Evolutionary conservation across 2,113 vertebrate genomes (phyloP), one percentile per base, ranked within the genome.

Genomic region (Pelobates fuscus): DNA sequence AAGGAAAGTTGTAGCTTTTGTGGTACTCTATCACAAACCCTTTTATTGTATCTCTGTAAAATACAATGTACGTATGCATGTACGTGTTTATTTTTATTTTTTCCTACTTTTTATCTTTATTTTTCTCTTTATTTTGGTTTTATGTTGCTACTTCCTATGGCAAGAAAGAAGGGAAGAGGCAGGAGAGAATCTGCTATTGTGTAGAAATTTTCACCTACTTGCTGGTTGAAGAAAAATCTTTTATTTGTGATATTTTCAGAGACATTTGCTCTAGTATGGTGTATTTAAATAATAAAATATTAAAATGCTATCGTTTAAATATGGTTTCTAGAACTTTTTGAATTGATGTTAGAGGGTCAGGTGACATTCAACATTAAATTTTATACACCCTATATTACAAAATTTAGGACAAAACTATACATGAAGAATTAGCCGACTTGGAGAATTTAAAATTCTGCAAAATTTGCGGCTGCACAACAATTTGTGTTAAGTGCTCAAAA

Each of bases 201-300:
- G 93, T 95, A 97, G 94, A 97, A 91, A 93, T 90, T 90, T 89
- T 91, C 93, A 94, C 90, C 92, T 86, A 94, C 94, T 94, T 94
- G 94, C 94, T 94, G 94, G 95, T 95, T 95, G 94, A 98, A 94
- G 96, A 97, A 95, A 96, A 96, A 95, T 95, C 95, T 99, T 93
- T 93, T 93, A 98, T 98, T 98, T 98, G 97, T 98, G 95, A 98
- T 99, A 99, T 97, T 99, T 99, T 99, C 96, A 94, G 94, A 99
- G 95, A 97, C 94, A 96, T 97, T 97, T 98, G 97, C 96, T 99
- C 96, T 94, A 96, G 94, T 98, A 98, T 94, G 96, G 95, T 99
- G 97, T 99, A 98, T 99, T 99, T 99, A 98, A 99, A 93, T 98
- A 99, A 98, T 99, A 98, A 98, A 95, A 46, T 94, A 89, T 93